A percentile compares a stretch with the other conserved stretches of the same genome.
Conservation (phyloP, 2,113 vertebrate species). For the Laticauda colubrina region DNA sequence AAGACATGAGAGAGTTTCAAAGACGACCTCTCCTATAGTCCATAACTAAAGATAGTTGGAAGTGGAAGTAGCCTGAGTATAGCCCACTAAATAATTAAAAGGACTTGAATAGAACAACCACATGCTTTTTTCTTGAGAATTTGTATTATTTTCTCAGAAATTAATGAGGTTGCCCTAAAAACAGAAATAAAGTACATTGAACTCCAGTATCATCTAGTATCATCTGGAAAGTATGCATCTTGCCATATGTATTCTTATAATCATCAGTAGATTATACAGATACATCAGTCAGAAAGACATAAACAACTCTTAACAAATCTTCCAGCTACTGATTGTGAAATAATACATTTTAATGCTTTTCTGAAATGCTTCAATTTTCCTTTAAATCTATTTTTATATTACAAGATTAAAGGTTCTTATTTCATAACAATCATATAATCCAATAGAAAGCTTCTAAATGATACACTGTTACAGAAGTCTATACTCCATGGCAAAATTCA, state of each 20-base stretch:
- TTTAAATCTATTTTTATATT: conserved; percentile 54
- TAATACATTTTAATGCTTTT: conserved; percentile 51
- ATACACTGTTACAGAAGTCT: conserved; percentile 58
- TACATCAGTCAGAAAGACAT: conserved; percentile 6
- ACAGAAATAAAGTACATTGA: neutral
- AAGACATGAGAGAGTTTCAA: neutral
- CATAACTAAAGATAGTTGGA: neutral
- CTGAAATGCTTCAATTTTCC: conserved; percentile 52
- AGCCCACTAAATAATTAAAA: neutral
- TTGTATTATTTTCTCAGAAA: neutral
- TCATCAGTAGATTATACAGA: neutral
- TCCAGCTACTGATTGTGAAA: conserved; percentile 58
- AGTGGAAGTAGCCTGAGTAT: neutral
- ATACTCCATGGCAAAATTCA: conserved; percentile 58
- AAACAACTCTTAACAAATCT: conserved; percentile 55
- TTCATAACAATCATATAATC: conserved; percentile 62
- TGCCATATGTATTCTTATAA: neutral
- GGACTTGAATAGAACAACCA: neutral
- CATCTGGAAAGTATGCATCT: conserved; percentile 17
- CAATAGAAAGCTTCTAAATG: conserved; percentile 59
- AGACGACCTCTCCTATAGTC: neutral
- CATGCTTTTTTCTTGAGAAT: neutral
- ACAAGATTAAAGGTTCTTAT: conserved; percentile 63
- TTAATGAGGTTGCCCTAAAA: neutral
- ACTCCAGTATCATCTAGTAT: conserved; percentile 15